Percentiles rank a stretch among this genome's conserved stretches.
Evolutionary conservation across 1,140 invertebrate genomes (phyloP).

Genomic region (Dermatophagoides farinae): DNA sequence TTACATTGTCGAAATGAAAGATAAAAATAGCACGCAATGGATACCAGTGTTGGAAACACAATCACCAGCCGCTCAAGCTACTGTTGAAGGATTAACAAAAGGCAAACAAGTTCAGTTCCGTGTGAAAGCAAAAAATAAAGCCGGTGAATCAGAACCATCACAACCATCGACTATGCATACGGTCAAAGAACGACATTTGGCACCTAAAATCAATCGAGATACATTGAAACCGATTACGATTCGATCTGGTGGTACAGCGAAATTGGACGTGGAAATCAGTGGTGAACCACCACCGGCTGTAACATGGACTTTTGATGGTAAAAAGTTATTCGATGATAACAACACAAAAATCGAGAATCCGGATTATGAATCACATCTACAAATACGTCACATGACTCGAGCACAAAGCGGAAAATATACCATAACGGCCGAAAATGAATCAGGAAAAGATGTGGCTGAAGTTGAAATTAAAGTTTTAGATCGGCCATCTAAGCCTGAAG

Average conservation of each 20-base stretch:
- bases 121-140: constrained; percentile 87
- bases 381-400: constrained; percentile 59
- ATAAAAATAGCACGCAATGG: constrained; percentile 63
- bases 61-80: constrained; percentile 56
- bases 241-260: constrained; percentile 70
- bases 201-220: constrained; percentile 12
- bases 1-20: constrained; percentile 87
- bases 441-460: constrained; percentile 73
- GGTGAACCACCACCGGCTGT: constrained; percentile 92
- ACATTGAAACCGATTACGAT: constrained; percentile 9
- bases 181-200: constrained; percentile 12
- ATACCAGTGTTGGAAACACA: constrained; percentile 31
- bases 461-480: constrained; percentile 54
- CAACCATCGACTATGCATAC: constrained; percentile 17
- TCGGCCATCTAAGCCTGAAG: constrained; percentile 19
- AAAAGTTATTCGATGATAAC: constrained; percentile 41
- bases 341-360: constrained; percentile 53
- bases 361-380: constrained; percentile 69
- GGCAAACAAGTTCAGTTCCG: constrained; percentile 93
- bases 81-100: constrained; percentile 71
- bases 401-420: constrained; percentile 81
- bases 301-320: constrained; percentile 44
- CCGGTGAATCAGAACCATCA: constrained; percentile 75
- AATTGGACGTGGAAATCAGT: constrained; percentile 74
- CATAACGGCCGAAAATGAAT: constrained; percentile 64